Base-by-base conservation (phyloP, 2,888 invertebrate species). In the Tinea pellionella region DNA sequence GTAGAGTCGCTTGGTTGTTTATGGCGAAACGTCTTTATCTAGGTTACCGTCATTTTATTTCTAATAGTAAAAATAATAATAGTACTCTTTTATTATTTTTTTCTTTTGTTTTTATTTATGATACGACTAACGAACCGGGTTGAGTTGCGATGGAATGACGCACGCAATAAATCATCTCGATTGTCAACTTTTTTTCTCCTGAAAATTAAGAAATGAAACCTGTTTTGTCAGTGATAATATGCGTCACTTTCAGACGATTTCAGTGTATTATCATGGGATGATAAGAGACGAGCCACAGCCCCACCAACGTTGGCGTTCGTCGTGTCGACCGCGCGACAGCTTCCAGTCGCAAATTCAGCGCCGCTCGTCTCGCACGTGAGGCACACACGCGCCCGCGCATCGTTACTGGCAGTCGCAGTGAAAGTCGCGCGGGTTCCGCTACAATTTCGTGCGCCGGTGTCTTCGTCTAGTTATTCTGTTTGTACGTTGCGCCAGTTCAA, bases 401-500 rank as follows among this genome's bases (percentile, higher is more conserved):
- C 65, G 65, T 57, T 63, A 62, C 67, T 61, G 16, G 15, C 59
- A 19, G 59, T 18, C 71, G 69, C 74, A 84, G 85, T 85, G 85
- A 85, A 86, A 86, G 83, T 82, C 76, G 78, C 76, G 78, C 79
- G 77, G 72, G 74, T 79, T 75, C 75, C 77, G 79, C 77, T 75
- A 75, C 74, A 69, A 77, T 78, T 79, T 79, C 78, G 82, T 80
- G 76, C 72, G 73, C 70, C 77, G 71, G 74, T 77, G 73, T 82
- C 80, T 82, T 82, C 83, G 79, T 83, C 80, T 84, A 84, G 82
- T 82, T 84, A 77, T 80, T 79, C 75, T 81, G 79, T 84, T 83
- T 83, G 79, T 75, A 75, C 75, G 74, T 85, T 84, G 82, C 84
- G 85, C 83, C 82, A 84, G 83, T 84, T 81, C 81, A 78, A 67